Evolutionary conservation across 2,888 invertebrate genomes (phyloP), one percentile per base, ranked within the genome.

Genomic region (Tethea ocularis): DNA sequence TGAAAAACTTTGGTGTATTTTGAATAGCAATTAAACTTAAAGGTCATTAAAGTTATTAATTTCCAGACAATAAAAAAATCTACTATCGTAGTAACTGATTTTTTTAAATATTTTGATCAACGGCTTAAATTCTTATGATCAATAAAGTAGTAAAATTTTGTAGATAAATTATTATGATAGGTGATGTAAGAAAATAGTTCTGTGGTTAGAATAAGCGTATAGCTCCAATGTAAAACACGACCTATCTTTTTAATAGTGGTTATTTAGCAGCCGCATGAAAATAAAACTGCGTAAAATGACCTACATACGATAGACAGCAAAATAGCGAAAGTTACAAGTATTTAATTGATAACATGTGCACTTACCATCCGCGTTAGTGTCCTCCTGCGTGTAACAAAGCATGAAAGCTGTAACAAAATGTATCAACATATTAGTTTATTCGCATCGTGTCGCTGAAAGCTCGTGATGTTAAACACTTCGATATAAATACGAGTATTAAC

Each of bases 301-400:
- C 87, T 87, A 88, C 74, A 80, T 82, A 87, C 83, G 76, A 82
- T 80, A 82, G 78, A 86, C 82, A 87, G 89, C 89, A 78, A 81
- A 76, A 78, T 85, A 88, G 89, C 87, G 77, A 82, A 78, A 77
- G 75, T 80, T 79, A 78, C 72, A 76, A 70, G 71, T 64, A 73
- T 61, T 67, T 61, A 59, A 57, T 57, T 51, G 56, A 62, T 60
- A 61, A 51, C 57, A 24, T 51, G 78, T 80, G 79, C 80, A 94
- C 95, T 94, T 96, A 97, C 97, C 97, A 96, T 97, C 97, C 86
- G 96, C 95, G 91, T 96, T 97, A 83, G 97, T 95, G 92, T 97
- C 97, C 94, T 97, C 97, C 94, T 97, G 97, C 81, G 97, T 97
- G 94, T 97, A 97, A 95, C 97, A 97, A 94, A 97, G 95, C 97